phyloP scores from a whole-genome alignment of 1,140 invertebrate genomes.

The Tetramorium simillimum region DNA sequence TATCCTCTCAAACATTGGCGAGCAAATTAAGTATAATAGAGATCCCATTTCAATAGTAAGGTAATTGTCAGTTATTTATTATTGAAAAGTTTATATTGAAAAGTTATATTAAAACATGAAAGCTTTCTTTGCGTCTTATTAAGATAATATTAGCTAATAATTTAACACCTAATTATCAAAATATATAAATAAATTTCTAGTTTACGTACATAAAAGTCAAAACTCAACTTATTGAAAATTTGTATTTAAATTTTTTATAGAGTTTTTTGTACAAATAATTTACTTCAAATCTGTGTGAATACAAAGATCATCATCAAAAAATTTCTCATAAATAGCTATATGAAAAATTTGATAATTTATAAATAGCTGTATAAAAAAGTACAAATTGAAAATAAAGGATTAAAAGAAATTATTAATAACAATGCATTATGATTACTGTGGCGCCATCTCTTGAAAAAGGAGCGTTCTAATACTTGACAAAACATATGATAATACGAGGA shows the following conservation, averaged over 20 bases:
- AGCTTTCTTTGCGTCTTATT: not conserved
- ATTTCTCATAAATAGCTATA: not conserved
- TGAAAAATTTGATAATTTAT: not conserved
- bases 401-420: not conserved
- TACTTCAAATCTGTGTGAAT: not conserved
- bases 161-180: not conserved
- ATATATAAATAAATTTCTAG: not conserved
- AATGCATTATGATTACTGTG: constrained; percentile 3
- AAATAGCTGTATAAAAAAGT: not conserved
- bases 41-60: not conserved
- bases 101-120: not conserved
- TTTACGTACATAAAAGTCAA: not conserved
- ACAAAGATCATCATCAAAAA: not conserved
- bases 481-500: not conserved
- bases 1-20: not conserved
- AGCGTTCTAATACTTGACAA: not conserved
- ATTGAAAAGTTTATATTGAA: not conserved
- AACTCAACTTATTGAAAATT: not conserved
- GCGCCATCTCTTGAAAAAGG: constrained; percentile 32
- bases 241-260: not conserved
- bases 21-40: not conserved
- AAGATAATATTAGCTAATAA: not conserved
- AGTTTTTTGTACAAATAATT: not conserved
- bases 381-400: not conserved
- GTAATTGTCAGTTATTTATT: not conserved